These are phyloP conservation scores for Carabus problematicus DNA, from an alignment of 2,888 invertebrate genomes.

Conservation along the genomic window DNA sequence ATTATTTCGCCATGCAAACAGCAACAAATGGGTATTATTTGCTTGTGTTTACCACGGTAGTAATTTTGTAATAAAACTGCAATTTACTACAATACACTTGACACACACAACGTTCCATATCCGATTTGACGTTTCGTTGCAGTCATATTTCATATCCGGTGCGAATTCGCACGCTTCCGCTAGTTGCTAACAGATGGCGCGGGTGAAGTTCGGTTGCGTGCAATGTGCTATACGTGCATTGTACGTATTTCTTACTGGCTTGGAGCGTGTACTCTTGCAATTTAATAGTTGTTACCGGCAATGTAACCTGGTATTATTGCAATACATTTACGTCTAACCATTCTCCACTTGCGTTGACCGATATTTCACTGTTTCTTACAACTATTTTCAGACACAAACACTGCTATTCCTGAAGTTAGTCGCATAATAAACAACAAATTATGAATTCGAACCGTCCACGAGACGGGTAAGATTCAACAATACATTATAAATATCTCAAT, in stretches of 20 bases:
- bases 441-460: not conserved
- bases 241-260: not conserved
- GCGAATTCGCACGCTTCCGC: conserved; percentile 25
- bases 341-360: not conserved
- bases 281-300: conserved; percentile 38
- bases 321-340: conserved; percentile 32
- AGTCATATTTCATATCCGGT: conserved; percentile 37
- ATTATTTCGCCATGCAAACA: too few relatives aligned
- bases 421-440: too few relatives aligned
- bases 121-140: conserved; percentile 32
- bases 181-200: conserved; percentile 38
- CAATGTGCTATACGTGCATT: not conserved
- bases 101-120: conserved; percentile 5
- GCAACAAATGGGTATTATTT: too few relatives aligned
- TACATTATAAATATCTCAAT: too few relatives aligned
- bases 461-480: not conserved
- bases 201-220: conserved; percentile 19
- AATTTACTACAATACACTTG: conserved; percentile 23
- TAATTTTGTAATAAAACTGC: conserved; percentile 8
- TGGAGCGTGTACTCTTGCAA: conserved; percentile 33
- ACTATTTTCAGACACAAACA: too few relatives aligned
- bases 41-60: too few relatives aligned
- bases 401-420: too few relatives aligned
- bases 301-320: conserved; percentile 34
- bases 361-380: not conserved